Evolutionary conservation across 1,140 invertebrate species (phyloP), one percentile per base, ranked within the genome.

Genomic region (Drosophila tristis): DNA sequence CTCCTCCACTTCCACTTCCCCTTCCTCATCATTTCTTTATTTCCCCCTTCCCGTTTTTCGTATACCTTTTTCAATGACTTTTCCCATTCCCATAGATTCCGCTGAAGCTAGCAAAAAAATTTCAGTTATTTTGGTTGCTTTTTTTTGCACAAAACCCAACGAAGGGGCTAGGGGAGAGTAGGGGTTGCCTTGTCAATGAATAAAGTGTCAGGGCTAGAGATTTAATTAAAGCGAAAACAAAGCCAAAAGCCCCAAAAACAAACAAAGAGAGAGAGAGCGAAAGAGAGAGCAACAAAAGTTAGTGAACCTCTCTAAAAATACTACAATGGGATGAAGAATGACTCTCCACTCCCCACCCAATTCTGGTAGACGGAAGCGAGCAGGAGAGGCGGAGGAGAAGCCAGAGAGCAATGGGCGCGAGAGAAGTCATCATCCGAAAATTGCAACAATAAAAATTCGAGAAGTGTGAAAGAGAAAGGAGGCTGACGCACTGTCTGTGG

Each of bases 171-270:
- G 61, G 35, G 47, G 58, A 42, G 5, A 35, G 9, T 9, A 31
- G 35, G 64, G 71, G 71, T 81, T 86, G 78, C 78, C 82, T 87
- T 87, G 82, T 87, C 82, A 87, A 87, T 87, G 82, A 87, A 87
- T 77, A 82, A 87, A 87, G 84, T 87, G 82, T 87, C 82, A 87
- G 78, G 82, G 82, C 82, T 87, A 87, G 64, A 86, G 84, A 87
- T 87, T 87, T 87, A 82, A 87, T 87, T 87, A 87, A 72, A 58
- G 67, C 67, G 35, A 64, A 57, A 60, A 70, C 64, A 48, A 48
- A 68, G 63, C 53, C 61, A 45, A 15, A 53, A 58, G 31, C 26
- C 56, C 39, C 44, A 67, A 73, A 45, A 56, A 42, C 4, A 5
- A 53, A 72, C 26, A 39, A 16, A 1, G 8, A 58, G 39, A 11